Evolutionary conservation across 1,140 invertebrate species (phyloP), one percentile per base, ranked within the genome.

Genomic region (Drosophila eugracilis): DNA sequence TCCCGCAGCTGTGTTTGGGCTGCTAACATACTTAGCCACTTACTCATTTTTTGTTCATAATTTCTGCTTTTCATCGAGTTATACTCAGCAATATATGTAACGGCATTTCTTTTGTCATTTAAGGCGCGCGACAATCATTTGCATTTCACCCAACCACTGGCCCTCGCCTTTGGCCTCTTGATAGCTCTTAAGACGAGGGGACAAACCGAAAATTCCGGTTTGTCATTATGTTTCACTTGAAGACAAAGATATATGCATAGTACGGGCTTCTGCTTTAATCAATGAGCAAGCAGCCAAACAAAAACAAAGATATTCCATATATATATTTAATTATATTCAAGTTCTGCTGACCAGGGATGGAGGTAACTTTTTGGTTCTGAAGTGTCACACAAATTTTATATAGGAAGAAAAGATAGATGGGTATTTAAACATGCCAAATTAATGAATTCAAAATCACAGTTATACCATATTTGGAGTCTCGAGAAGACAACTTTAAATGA

Each of bases 101-200:
- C 81, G 81, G 83, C 67, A 81, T 52, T 76, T 75, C 65, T 73
- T 73, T 85, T 72, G 79, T 85, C 76, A 66, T 69, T 77, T 75
- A 70, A 65, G 77, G 77, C 39, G 28, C 45, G 45, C 59, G 60
- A 72, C 65, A 48, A 59, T 52, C 49, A 66, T 66, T 48, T 24
- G 24, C 53, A 45, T 81, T 75, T 80, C 42, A 54, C 17, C 52
- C 49, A 1, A 5, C 6, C n/a, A 28, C 12, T 14, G 2, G 5
- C 30, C 24, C 17, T n/a, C n/a, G 12, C 9, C 6, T 26, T 26
- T 44, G 19, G 7, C 45, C 39, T 6, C 26, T 57, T 50, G 60
- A 2, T 28, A 39, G 28, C 72, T 75, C 73, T 52, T 36, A 37
- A 49, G 22, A 7, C n/a, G 2, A 1, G 12, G 55, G 44, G 44